Evolutionary conservation across 2,113 vertebrate genomes (phyloP).

Genomic region (Pipra filicauda): DNA sequence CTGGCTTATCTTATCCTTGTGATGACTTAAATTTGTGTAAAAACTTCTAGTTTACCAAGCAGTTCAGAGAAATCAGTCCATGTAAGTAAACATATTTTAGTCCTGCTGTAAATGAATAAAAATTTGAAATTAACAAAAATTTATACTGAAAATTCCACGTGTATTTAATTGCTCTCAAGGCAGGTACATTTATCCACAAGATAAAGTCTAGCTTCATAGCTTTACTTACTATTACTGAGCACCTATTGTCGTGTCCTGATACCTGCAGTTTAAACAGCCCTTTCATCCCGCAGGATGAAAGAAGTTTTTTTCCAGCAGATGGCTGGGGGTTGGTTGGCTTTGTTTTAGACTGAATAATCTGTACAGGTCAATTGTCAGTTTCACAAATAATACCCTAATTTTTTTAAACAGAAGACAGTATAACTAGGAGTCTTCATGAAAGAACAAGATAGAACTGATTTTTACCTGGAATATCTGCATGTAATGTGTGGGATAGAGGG

Average conservation of each 20-base stretch:
- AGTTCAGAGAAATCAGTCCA: not conserved
- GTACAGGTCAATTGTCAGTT: not conserved
- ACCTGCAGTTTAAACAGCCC: not conserved
- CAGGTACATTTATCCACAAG: not conserved
- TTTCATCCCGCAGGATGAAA: not conserved
- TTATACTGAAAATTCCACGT: not conserved
- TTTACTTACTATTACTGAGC: not conserved
- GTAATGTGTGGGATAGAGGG: not conserved
- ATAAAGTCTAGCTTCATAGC: not conserved
- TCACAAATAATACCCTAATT: not conserved
- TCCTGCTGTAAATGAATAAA: not conserved
- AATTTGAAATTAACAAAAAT: not conserved
- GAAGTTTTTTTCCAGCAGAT: not conserved
- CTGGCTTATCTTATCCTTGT: not conserved
- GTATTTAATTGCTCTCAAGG: not conserved
- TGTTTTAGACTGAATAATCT: not conserved
- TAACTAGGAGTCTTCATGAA: not conserved
- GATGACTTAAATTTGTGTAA: not conserved
- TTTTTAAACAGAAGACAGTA: not conserved
- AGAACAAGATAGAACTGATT: not conserved
- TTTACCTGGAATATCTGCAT: slow-evolving; percentile 1
- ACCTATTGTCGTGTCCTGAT: not conserved
- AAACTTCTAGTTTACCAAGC: not conserved
- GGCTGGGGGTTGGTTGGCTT: not conserved
- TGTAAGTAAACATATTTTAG: not conserved